These are phyloP conservation scores for Microcaecilia unicolor DNA, from an alignment of 2,797 vertebrate species.

Conservation along the genomic window DNA sequence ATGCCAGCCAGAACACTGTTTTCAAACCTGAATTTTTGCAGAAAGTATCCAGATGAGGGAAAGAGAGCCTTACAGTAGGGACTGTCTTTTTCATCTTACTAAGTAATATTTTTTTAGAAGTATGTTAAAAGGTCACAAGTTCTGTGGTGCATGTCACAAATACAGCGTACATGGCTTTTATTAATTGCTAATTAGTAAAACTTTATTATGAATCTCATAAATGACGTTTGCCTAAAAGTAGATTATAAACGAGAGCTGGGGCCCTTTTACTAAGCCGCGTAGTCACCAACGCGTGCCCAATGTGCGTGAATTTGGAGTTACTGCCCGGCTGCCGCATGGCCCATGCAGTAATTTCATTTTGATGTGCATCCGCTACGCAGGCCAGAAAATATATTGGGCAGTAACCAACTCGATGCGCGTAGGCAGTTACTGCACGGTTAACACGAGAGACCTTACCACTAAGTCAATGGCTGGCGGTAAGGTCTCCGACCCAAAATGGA, in stretches of 20 bases:
- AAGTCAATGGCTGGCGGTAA: no score
- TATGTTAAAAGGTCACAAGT: neutral
- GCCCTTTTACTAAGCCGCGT: no score
- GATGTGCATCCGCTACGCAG: no score
- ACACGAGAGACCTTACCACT: no score
- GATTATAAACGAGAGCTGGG: neutral
- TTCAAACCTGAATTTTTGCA: neutral
- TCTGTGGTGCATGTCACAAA: constrained; percentile 7
- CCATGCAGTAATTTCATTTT: no score
- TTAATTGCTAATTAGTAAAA: neutral
- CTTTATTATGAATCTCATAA: neutral
- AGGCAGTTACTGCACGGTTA: no score
- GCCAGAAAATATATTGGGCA: no score
- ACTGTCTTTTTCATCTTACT: neutral
- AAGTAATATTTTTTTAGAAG: neutral
- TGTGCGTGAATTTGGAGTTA: no score
- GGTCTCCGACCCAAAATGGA: no score
- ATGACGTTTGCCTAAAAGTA: neutral
- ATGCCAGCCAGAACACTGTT: constrained; percentile 3
- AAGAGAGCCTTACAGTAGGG: constrained; percentile 7
- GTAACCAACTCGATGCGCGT: no score
- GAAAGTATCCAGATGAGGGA: neutral
- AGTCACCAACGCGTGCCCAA: no score
- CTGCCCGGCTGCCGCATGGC: no score
- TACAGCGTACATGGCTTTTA: neutral